phyloP scores from a whole-genome alignment of 2,797 vertebrate species.

The Sebastes minor region DNA sequence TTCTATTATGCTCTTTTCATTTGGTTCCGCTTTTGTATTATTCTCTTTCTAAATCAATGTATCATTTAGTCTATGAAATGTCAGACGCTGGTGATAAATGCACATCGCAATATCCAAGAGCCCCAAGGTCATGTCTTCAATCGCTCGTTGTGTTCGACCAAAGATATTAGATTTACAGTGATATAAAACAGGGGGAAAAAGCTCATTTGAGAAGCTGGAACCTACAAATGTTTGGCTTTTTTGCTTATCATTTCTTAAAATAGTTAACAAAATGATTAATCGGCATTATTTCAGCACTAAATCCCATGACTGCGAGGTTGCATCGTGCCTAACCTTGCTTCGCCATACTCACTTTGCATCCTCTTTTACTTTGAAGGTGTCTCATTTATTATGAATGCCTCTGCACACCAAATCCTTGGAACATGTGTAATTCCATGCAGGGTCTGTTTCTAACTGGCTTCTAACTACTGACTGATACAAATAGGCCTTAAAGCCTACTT shows the following conservation, averaged over 20 bases:
- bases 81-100: neutral
- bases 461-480: constrained; percentile 38
- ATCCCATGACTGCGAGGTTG: neutral
- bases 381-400: neutral
- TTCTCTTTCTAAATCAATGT: neutral
- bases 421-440: too few species aligned
- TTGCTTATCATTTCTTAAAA: neutral
- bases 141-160: neutral
- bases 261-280: neutral
- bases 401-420: constrained; percentile 14
- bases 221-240: neutral
- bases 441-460: neutral
- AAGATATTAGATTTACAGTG: neutral
- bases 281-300: neutral
- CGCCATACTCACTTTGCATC: neutral
- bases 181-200: neutral
- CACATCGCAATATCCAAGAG: neutral
- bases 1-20: neutral
- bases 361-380: constrained; percentile 6
- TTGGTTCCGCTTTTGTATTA: neutral
- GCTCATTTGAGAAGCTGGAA: neutral
- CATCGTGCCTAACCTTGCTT: neutral
- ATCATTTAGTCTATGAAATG: neutral
- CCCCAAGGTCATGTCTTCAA: neutral
- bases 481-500: constrained; percentile 12